Evolutionary conservation across 2,888 invertebrate species (phyloP), one percentile per base, ranked within the genome.

Genomic region (Helleia helle): DNA sequence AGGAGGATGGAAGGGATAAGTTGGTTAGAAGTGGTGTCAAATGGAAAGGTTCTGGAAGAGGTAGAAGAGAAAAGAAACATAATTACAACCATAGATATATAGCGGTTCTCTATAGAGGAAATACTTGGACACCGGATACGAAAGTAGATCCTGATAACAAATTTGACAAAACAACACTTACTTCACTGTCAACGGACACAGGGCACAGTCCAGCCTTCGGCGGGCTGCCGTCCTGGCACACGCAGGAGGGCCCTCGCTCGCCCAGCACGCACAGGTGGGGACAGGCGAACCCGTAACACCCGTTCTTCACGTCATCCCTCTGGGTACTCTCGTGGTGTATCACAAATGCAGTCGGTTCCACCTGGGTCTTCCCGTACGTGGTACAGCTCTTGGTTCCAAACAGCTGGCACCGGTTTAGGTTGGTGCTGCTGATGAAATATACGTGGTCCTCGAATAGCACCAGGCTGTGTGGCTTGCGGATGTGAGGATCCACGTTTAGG

Each of bases 391-490:
- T 72, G 4, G 65, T 47, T 0, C 88, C 24, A 90, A 67, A n/a
- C 72, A 71, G 55, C 90, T 92, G 47, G 54, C 92, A 93, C 41
- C 87, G 89, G 11, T 77, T 77, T 18, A 92, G 72, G 13, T 85
- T 81, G 30, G 86, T 68, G 36, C 86, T 85, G 0, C 80, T 86
- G 0, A 90, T 67, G 85, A 92, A 94, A 68, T 92, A 96, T 1
- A 95, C 73, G 48, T 90, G 83, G 64, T 93, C 91, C 62, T 94
- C 94, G 63, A 91, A 92, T 29, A 94, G 77, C 3, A 87, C 88
- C 13, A 95, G 65, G 0, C 89, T 89, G 29, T 88, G 86, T 0
- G 94, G 91, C 24, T 87, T 83, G 38, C 73, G 63, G 0, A 88
- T 63, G 1, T 86, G 65, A 0, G 72, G 64, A 14, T 80, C 71